phyloP scores from a whole-genome alignment of 2,888 invertebrate genomes.

The Philhelius pedissequus region DNA sequence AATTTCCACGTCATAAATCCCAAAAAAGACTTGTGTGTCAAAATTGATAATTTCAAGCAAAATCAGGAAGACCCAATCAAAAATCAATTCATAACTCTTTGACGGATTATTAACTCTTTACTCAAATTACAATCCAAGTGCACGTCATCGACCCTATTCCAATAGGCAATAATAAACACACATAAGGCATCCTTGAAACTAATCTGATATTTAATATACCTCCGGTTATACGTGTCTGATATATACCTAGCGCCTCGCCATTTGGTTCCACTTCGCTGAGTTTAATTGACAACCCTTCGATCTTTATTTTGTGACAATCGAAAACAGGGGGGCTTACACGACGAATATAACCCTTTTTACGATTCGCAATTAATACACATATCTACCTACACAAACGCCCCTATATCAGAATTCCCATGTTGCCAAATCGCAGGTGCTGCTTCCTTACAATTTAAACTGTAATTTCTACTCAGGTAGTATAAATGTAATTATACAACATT shows the following conservation, averaged over 20 bases:
- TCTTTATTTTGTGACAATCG: constrained; percentile 31
- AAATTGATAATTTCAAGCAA: background rate
- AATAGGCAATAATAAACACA: background rate
- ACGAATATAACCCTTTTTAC: constrained; percentile 1
- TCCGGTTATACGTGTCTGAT: too few relatives aligned
- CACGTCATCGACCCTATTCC: constrained; percentile 42
- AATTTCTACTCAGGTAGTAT: constrained; percentile 34
- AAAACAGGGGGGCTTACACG: background rate
- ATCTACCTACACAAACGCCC: background rate
- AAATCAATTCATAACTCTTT: constrained; percentile 66
- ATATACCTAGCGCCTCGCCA: background rate
- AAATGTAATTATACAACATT: background rate
- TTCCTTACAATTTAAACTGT: constrained; percentile 11
- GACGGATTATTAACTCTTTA: constrained; percentile 53
- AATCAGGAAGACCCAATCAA: constrained; percentile 47
- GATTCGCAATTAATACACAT: background rate
- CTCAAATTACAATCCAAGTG: constrained; percentile 37
- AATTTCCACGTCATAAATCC: background rate
- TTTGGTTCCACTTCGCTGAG: constrained; percentile 43
- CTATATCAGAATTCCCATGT: constrained; percentile 20
- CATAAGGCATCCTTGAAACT: constrained; percentile 35
- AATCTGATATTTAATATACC: constrained; percentile 10
- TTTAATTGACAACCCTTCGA: constrained; percentile 29
- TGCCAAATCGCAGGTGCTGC: constrained; percentile 63
- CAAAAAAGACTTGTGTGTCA: background rate